These are phyloP conservation scores for Mesodorylaimus sp. DNA, from an alignment of 2,888 invertebrate species.

Conservation along the genomic window DNA sequence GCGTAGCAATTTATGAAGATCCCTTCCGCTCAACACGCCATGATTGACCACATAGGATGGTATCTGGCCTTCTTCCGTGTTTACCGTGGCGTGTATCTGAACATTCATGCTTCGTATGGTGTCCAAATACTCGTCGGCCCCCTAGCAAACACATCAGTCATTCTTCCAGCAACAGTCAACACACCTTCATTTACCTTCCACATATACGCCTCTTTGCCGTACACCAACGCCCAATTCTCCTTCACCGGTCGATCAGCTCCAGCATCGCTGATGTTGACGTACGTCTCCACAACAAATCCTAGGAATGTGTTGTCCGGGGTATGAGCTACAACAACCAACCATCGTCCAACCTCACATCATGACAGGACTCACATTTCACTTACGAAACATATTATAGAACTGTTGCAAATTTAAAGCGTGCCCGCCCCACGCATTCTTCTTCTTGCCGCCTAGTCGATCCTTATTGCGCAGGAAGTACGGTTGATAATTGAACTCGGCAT, in stretches of 20 bases:
- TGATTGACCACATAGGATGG: conserved; percentile 33
- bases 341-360: too few species aligned
- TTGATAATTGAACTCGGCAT: conserved; percentile 34
- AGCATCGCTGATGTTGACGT: conserved; percentile 12
- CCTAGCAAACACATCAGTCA: conserved; percentile 17
- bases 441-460: conserved; percentile 18
- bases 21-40: conserved; percentile 30
- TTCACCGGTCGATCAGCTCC: conserved; percentile 10
- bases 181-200: conserved; percentile 28
- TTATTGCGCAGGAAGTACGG: conserved; percentile 29
- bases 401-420: conserved; percentile 33
- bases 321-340: conserved; percentile 32
- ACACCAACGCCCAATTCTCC: conserved; percentile 31
- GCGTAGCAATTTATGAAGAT: conserved; percentile 28
- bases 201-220: conserved; percentile 37
- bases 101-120: conserved; percentile 16
- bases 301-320: conserved; percentile 37
- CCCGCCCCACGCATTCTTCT: conserved; percentile 34
- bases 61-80: conserved; percentile 14
- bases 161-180: neutral
- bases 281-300: conserved; percentile 35
- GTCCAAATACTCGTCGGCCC: conserved; percentile 24
- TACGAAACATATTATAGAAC: conserved; percentile 34
- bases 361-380: too few species aligned
- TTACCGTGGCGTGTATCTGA: conserved; percentile 34